Evolutionary conservation across 2,797 vertebrate genomes (phyloP), one percentile per base, ranked within the genome.

Genomic region (Micrastur ruficollis): DNA sequence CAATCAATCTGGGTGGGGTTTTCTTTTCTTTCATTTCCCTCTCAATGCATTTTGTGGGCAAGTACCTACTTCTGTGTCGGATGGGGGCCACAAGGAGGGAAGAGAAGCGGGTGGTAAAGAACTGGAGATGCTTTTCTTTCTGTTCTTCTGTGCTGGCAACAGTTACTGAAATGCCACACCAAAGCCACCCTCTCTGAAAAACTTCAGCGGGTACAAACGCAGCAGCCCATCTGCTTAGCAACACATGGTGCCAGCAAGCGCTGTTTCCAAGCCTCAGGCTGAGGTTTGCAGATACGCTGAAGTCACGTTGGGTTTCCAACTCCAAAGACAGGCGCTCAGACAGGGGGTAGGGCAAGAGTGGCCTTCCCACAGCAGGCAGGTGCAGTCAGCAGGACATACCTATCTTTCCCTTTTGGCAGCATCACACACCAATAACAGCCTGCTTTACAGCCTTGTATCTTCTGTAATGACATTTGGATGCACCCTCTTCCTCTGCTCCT

Each of bases 171-270:
- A 87, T 31, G 81, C 94, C 94, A 91, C 71, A 94, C 86, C 78
- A 86, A 92, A 96, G 81, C 89, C 89, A 92, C 78, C 65, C 81
- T 93, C 74, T 94, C 86, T 40, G 38, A 76, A 65, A 89, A 91
- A 74, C 78, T 85, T 38, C 29, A 85, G 42, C 4, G 61, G 93
- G 93, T 94, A 95, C 83, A 91, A 95, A 95, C 0, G 25, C 94
- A 78, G 71, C 58, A 91, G 63, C 92, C 96, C 97, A 97, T 97
- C 96, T 97, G 94, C 93, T 97, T 91, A 96, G 96, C 94, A 94
- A 95, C 96, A 91, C 66, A 66, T 2, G 22, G 86, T 94, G 92
- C 92, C 96, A 97, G 92, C 83, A 96, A 89, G 90, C 59, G 13
- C 76, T 12, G 75, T 78, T 87, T 55, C 89, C 92, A 87, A 76